phyloP scores from a whole-genome alignment of 2,113 vertebrate species.

The Callaeas wilsoni region DNA sequence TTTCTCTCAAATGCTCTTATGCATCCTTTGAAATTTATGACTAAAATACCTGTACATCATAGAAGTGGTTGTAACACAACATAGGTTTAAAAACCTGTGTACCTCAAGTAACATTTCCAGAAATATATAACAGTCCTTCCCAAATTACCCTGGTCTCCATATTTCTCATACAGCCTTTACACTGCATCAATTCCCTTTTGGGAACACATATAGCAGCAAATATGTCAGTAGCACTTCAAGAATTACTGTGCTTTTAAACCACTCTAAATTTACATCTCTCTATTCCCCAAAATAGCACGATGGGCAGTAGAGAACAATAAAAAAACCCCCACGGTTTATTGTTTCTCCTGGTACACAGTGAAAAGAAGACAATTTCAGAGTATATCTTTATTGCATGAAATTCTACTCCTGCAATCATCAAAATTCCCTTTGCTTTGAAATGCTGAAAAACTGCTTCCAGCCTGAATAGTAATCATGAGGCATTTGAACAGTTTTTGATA shows the following conservation, averaged over 20 bases:
- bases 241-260: neutral
- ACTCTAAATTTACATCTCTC: neutral
- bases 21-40: neutral
- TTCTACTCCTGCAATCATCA: neutral
- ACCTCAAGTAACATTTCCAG: neutral
- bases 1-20: neutral
- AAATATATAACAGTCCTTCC: neutral
- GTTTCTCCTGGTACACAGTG: neutral
- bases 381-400: neutral
- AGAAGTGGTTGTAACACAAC: neutral
- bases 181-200: neutral
- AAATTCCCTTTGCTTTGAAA: conserved; percentile 29
- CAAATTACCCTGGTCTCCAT: neutral
- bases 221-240: neutral
- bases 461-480: conserved; percentile 23
- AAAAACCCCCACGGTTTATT: neutral
- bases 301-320: neutral
- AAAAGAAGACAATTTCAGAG: neutral
- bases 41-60: neutral
- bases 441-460: conserved; percentile 13
- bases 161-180: neutral
- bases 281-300: neutral
- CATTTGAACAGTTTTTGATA: conserved; percentile 32
- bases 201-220: neutral
- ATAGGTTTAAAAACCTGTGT: neutral